Percentiles rank a stretch among this genome's conserved stretches.
Conservation (phyloP, 23 tunicate species). For the Pegea sp. region DNA sequence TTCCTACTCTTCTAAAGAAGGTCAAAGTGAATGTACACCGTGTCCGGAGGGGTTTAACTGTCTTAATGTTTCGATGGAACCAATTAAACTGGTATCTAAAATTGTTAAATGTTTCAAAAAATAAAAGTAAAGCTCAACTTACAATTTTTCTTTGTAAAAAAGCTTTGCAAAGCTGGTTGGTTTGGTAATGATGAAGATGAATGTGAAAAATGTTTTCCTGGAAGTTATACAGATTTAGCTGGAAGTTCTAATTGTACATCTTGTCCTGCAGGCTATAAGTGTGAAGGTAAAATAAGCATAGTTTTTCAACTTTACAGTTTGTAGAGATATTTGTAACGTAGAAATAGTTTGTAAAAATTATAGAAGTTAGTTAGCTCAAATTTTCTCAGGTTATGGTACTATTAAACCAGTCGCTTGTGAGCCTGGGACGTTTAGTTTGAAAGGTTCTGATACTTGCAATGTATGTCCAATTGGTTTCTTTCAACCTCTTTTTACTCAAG, state of each 20-base stretch:
- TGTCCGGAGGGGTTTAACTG: constrained; percentile 51
- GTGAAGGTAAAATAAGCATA: constrained; percentile 77
- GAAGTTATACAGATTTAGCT: constrained; percentile 10
- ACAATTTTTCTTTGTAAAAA: too few species aligned
- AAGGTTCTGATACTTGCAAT: constrained; percentile 1
- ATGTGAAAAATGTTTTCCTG: constrained; percentile 52
- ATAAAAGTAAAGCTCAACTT: too few species aligned
- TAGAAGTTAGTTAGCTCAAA: too few species aligned
- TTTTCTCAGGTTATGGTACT: too few species aligned
- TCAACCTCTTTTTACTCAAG: too few species aligned
- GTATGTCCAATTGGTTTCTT: constrained; percentile 9
- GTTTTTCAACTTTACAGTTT: too few species aligned
- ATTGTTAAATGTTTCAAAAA: too few species aligned
- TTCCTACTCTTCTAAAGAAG: constrained; percentile 21
- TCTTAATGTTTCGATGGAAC: too few species aligned
- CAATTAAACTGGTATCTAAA: too few species aligned
- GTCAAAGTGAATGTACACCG: constrained; percentile 18
- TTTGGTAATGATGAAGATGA: constrained; percentile 8
- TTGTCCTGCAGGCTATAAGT: constrained; percentile 58
- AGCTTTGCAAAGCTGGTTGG: constrained; percentile 43
- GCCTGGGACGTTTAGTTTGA: constrained; percentile 39
- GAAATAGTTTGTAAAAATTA: too few species aligned
- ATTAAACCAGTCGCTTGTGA: constrained; percentile 19
- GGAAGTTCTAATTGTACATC: constrained; percentile 11
- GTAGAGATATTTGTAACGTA: too few species aligned